Evolutionary conservation across 2,113 vertebrate species (phyloP).

Genomic region (Ariopsis seemanni): DNA sequence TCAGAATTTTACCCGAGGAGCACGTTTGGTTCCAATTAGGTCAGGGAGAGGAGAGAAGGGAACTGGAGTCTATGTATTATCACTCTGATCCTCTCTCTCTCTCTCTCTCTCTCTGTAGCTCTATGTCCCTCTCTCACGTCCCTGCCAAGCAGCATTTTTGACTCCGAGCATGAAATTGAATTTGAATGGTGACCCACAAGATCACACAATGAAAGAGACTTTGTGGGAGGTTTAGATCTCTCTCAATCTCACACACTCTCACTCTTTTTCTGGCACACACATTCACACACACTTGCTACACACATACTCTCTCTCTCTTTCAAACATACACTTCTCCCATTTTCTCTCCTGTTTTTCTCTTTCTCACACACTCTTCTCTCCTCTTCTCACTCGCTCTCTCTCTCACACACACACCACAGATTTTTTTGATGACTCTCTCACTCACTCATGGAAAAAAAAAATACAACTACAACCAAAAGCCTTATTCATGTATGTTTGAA

Average conservation of each 20-base stretch:
- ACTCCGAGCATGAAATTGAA: constrained; percentile 62
- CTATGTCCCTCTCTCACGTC: constrained; percentile 42
- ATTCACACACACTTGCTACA: neutral
- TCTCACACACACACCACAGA: neutral
- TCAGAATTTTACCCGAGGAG: constrained; percentile 73
- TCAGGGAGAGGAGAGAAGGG: constrained; percentile 50
- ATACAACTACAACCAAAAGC: neutral
- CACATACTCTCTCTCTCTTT: neutral
- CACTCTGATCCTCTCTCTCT: constrained; percentile 60
- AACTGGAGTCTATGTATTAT: constrained; percentile 65
- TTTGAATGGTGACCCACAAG: constrained; percentile 67
- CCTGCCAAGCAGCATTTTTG: constrained; percentile 61
- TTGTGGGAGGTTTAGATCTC: constrained; percentile 54
- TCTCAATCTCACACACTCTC: constrained; percentile 1
- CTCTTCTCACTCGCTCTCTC: neutral
- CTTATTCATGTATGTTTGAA: neutral
- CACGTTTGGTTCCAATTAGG: constrained; percentile 83
- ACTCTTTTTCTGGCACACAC: neutral
- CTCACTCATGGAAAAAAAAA: neutral
- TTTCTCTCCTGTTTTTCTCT: neutral
- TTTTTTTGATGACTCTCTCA: neutral
- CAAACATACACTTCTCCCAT: neutral
- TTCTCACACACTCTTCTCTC: neutral
- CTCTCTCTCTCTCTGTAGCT: constrained; percentile 24
- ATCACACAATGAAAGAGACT: constrained; percentile 54